Evolutionary conservation across 2,797 vertebrate genomes (phyloP), one percentile per base, ranked within the genome.

Genomic region (Periophthalmus magnuspinnatus): DNA sequence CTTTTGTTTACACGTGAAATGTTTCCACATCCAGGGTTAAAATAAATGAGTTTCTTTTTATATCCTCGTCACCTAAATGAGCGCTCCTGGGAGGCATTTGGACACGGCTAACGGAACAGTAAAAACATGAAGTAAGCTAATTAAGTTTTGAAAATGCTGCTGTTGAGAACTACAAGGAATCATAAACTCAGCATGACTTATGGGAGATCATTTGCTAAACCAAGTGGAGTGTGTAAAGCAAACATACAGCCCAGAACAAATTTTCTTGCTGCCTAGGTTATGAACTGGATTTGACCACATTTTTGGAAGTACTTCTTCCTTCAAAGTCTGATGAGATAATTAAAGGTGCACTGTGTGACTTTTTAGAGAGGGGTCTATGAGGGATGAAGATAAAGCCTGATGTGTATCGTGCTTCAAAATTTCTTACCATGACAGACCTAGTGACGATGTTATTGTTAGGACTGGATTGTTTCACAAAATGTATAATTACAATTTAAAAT

Each of bases 1-100:
- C 67, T 60, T 72, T 76, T 75, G 71, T 83, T 78, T 81, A 79
- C 81, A 86, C 52, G 80, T 54, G 72, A 69, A 67, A 65, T 68
- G 28, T 28, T 28, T 28, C 28, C 3, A 28, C 69, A 71, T 75
- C 45, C 45, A 3, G 0, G 36, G 21, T 57, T 21, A 75, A 84
- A 80, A 78, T 52, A 81, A 56, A 80, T 13, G 0, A 5, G 10
- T n/a, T 55, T 52, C 38, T 45, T 67, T 5, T 59, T 67, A 79
- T 71, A 55, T 14, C 70, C 70, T 82, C 34, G 47, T 83, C 81
- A 75, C 71, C 70, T 69, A 75, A 82, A 81, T 67, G 58, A 78
- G 69, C 24, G 28, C 77, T 63, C 71, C 9, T 48, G 60, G 57
- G 66, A 13, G 6, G 55, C 24, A 68, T 50, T 22, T 55, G 17